phyloP scores from a whole-genome alignment of 2,888 invertebrate species.

The Agonopterix alstromeriana region DNA sequence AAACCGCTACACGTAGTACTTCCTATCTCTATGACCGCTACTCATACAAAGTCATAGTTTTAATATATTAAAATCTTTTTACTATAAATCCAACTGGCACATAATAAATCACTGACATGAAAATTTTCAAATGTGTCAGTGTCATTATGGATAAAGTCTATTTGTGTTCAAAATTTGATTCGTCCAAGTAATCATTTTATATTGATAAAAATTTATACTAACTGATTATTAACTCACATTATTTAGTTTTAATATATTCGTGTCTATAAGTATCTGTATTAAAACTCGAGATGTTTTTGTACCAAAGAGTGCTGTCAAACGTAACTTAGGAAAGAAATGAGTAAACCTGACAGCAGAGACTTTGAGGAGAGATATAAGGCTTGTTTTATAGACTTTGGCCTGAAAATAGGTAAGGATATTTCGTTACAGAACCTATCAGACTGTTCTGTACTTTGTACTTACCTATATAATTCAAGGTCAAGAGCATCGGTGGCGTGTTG shows the following conservation, averaged over 20 bases:
- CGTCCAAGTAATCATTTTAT: not conserved
- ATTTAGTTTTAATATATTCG: conserved; percentile 1
- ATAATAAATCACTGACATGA: conserved; percentile 10
- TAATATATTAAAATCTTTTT: not conserved
- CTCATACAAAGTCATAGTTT: no score
- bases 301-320: conserved; percentile 5
- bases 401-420: conserved; percentile 50
- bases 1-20: no score
- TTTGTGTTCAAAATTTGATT: conserved; percentile 2
- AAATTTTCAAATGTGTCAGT: conserved; percentile 25
- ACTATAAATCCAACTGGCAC: not conserved
- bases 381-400: conserved; percentile 59
- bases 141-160: not conserved
- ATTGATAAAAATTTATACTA: not conserved
- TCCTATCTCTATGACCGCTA: no score
- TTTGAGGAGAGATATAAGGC: conserved; percentile 61
- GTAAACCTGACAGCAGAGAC: conserved; percentile 46
- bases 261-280: not conserved
- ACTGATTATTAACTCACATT: no score
- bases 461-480: no score
- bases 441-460: no score
- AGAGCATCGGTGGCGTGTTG: no score
- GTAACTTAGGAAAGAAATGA: conserved; percentile 33
- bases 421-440: not conserved
- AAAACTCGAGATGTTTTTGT: conserved; percentile 18